phyloP scores from a whole-genome alignment of 2,888 invertebrate species.

The Eumacrocentrus americanus region DNA sequence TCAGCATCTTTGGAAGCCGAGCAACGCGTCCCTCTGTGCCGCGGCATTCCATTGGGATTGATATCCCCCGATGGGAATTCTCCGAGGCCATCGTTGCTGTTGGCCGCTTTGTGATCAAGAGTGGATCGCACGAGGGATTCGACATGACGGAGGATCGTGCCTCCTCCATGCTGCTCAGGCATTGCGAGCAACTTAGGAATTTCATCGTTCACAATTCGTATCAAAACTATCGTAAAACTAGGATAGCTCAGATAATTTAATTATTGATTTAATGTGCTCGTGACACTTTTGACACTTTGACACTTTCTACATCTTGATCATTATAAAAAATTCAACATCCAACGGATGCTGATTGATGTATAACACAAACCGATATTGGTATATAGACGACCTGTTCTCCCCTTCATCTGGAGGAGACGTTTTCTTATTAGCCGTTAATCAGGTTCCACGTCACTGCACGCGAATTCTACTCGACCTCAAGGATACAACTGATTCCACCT shows the following conservation, averaged over 20 bases:
- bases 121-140: slow-evolving; percentile 42
- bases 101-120: slow-evolving; percentile 51
- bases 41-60: slow-evolving; percentile 30
- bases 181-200: slow-evolving; percentile 49
- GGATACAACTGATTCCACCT: slow-evolving; percentile 12
- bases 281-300: not conserved
- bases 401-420: not conserved
- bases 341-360: too few species aligned
- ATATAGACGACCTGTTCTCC: too few species aligned
- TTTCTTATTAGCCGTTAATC: slow-evolving; percentile 32
- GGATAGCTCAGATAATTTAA: not conserved
- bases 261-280: not conserved
- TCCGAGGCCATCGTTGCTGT: slow-evolving; percentile 28
- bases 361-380: too few species aligned
- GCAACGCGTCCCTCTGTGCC: slow-evolving; percentile 19
- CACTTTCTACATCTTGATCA: too few species aligned
- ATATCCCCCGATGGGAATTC: slow-evolving; percentile 31
- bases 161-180: slow-evolving; percentile 41
- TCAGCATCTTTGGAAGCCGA: slow-evolving; percentile 41
- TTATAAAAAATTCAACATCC: too few species aligned
- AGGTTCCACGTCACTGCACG: slow-evolving; percentile 40
- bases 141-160: slow-evolving; percentile 26
- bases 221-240: slow-evolving; percentile 13
- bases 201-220: slow-evolving; percentile 40
- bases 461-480: slow-evolving; percentile 31